Evolutionary conservation across 2,113 vertebrate genomes (phyloP).

Genomic region (rat (Rattus norvegicus)): DNA sequence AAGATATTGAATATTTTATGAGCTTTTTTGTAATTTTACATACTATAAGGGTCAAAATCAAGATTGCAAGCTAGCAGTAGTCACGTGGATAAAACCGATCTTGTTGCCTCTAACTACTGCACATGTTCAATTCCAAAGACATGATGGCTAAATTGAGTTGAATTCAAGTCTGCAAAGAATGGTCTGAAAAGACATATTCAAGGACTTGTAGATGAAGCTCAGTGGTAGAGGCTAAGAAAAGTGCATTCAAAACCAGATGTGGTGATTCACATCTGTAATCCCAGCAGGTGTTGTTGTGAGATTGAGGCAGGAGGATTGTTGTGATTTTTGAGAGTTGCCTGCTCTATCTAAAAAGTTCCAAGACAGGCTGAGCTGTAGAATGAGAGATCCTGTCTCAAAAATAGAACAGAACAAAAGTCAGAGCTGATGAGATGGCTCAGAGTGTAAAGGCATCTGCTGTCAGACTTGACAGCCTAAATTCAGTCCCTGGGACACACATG

Average conservation of each 20-base stretch:
- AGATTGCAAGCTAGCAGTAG: conserved; percentile 38
- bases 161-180: conserved; percentile 29
- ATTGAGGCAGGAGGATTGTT: neutral
- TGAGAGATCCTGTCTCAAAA: neutral
- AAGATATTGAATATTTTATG: conserved; percentile 31
- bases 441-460: neutral
- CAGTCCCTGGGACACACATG: neutral
- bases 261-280: neutral
- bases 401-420: neutral
- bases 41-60: conserved; percentile 42
- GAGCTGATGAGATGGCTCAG: neutral
- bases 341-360: neutral
- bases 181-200: neutral
- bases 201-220: neutral
- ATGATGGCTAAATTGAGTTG: neutral
- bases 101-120: neutral
- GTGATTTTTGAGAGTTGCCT: neutral
- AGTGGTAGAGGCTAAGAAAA: neutral
- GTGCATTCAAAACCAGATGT: neutral
- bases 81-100: conserved; percentile 7
- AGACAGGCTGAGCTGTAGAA: neutral
- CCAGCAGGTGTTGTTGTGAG: neutral
- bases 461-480: neutral
- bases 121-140: conserved; percentile 18
- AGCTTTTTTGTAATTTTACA: conserved; percentile 13